phyloP scores from a whole-genome alignment of 2,888 invertebrate species.

The Hyalella azteca region DNA sequence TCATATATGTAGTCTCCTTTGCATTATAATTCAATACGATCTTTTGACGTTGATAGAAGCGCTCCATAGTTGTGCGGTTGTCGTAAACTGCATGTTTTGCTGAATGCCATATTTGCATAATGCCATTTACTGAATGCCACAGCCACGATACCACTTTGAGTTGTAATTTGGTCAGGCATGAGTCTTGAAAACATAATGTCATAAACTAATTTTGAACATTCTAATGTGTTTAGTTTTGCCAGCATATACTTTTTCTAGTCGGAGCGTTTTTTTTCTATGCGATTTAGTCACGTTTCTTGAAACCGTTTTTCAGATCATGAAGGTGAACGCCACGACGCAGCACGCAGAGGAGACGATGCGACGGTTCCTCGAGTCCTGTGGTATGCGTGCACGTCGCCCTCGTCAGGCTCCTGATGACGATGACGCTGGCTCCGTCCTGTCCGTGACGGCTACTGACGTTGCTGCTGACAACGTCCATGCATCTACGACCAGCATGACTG shows the following conservation, averaged over 20 bases:
- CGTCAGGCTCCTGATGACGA: slow-evolving; percentile 58
- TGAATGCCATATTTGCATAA: too few relatives aligned
- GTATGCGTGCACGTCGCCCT: not conserved
- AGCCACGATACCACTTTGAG: too few relatives aligned
- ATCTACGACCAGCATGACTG: not conserved
- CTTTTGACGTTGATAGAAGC: too few relatives aligned
- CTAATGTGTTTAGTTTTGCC: too few relatives aligned
- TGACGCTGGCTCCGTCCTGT: slow-evolving; percentile 8
- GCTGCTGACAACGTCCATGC: slow-evolving; percentile 12
- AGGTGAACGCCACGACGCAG: slow-evolving; percentile 78
- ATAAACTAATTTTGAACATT: too few relatives aligned
- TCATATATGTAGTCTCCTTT: too few relatives aligned
- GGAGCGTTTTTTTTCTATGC: not conserved
- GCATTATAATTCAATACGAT: too few relatives aligned
- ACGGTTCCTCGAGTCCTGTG: slow-evolving; percentile 68
- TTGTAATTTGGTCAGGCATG: too few relatives aligned
- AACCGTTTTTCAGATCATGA: slow-evolving; percentile 67
- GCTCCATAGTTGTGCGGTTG: too few relatives aligned
- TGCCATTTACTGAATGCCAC: too few relatives aligned
- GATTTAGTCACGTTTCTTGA: not conserved
- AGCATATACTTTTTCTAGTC: not conserved
- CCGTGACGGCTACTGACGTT: slow-evolving; percentile 7
- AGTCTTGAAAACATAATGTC: too few relatives aligned
- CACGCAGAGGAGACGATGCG: slow-evolving; percentile 75
- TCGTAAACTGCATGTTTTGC: too few relatives aligned